phyloP scores from a whole-genome alignment of 2,888 invertebrate genomes.

The Scaptomyza tumidula region DNA sequence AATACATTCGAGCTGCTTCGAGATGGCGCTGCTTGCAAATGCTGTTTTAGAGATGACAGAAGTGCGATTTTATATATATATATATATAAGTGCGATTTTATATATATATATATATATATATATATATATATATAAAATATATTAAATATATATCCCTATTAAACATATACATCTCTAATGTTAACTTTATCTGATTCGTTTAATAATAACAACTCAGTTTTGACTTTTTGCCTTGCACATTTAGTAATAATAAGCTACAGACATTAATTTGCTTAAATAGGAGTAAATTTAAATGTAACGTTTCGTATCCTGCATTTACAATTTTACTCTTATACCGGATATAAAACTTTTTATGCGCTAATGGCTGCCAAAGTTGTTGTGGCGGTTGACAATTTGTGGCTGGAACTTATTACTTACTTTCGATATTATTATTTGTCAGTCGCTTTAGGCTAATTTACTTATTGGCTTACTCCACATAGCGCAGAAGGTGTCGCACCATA shows the following conservation, averaged over 20 bases:
- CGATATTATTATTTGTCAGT: slow-evolving; percentile 33
- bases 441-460: slow-evolving; percentile 71
- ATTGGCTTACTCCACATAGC: slow-evolving; percentile 79
- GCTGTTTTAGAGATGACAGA: too few relatives aligned
- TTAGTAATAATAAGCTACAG: too few relatives aligned
- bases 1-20: too few relatives aligned
- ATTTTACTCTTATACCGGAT: slow-evolving; percentile 35
- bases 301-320: slow-evolving; percentile 14
- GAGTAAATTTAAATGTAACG: not conserved
- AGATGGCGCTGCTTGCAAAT: not conserved
- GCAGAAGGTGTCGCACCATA: slow-evolving; percentile 36
- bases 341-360: not conserved
- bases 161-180: not conserved
- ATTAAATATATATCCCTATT: not conserved
- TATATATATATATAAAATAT: too few relatives aligned
- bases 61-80: not conserved
- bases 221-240: not conserved
- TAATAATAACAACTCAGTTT: not conserved
- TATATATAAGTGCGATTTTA: too few relatives aligned
- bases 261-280: not conserved
- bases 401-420: slow-evolving; percentile 36
- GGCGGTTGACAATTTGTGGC: slow-evolving; percentile 40
- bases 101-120: too few relatives aligned
- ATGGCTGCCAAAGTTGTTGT: slow-evolving; percentile 5
- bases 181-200: not conserved